These are phyloP conservation scores for Argynnis bischoffii DNA, from an alignment of 2,888 invertebrate genomes.

Conservation along the genomic window DNA sequence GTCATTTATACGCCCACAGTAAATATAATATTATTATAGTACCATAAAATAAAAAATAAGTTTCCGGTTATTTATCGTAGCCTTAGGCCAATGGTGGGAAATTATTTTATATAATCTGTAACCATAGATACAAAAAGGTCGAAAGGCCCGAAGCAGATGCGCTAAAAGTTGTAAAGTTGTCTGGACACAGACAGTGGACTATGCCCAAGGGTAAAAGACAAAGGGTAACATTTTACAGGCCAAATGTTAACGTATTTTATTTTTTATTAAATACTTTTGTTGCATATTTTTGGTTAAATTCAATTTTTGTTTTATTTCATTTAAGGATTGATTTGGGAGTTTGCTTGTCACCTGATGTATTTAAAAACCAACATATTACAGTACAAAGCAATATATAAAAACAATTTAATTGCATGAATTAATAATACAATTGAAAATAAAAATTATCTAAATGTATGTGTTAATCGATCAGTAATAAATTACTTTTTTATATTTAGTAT, in stretches of 20 bases:
- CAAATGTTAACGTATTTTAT: constrained; percentile 13
- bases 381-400: no score
- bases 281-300: not conserved
- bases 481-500: no score
- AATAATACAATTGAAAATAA: no score
- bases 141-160: constrained; percentile 22
- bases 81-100: constrained; percentile 19
- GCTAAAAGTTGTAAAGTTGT: constrained; percentile 20
- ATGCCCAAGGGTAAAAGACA: constrained; percentile 21
- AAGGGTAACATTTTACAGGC: constrained; percentile 17
- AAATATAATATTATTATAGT: not conserved
- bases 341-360: no score
- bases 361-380: no score
- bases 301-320: not conserved
- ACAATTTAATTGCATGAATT: no score
- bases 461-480: no score
- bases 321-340: not conserved
- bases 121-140: constrained; percentile 27
- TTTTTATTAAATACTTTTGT: constrained; percentile 4
- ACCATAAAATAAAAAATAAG: constrained; percentile 13
- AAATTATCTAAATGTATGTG: no score
- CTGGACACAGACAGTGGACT: constrained; percentile 26
- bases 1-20: no score
- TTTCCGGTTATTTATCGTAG: not conserved
- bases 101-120: constrained; percentile 17